phyloP scores from a whole-genome alignment of 2,113 vertebrate genomes.

The Ploceus nigricollis region DNA sequence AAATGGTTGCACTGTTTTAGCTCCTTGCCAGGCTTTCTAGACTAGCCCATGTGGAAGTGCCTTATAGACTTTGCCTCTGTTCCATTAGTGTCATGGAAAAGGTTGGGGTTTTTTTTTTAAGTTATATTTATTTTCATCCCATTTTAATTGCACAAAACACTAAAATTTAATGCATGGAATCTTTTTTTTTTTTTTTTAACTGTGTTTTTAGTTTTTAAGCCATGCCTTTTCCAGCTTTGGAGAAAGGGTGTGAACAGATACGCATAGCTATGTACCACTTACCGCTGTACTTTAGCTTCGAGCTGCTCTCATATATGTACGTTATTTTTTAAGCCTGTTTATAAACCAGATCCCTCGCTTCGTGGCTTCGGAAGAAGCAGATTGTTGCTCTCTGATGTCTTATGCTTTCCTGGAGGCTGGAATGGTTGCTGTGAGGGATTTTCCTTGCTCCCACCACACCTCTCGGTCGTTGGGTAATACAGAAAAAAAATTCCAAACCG shows the following conservation, averaged over 20 bases:
- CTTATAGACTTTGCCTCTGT: constrained; percentile 62
- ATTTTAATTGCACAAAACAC: constrained; percentile 80
- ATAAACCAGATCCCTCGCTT: constrained; percentile 26
- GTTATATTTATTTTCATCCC: constrained; percentile 80
- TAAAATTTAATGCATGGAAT: constrained; percentile 71
- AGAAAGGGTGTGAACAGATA: neutral
- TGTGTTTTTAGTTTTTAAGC: constrained; percentile 46
- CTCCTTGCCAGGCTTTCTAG: constrained; percentile 31
- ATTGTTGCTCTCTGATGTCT: constrained; percentile 7
- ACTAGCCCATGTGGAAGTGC: constrained; percentile 64
- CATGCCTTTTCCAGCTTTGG: constrained; percentile 1
- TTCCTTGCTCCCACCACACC: neutral
- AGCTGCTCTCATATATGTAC: constrained; percentile 35
- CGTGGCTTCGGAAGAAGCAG: constrained; percentile 36
- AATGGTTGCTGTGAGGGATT: neutral
- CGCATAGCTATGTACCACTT: neutral
- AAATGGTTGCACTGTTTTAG: constrained; percentile 43
- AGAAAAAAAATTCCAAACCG: neutral
- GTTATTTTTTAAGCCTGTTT: constrained; percentile 61
- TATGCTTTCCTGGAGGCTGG: constrained; percentile 45
- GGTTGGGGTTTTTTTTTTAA: constrained; percentile 63
- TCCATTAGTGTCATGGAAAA: constrained; percentile 67
- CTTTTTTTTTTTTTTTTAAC: neutral
- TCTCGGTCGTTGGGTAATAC: neutral
- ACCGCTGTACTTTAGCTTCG: constrained; percentile 65